Evolutionary conservation across 1,140 invertebrate genomes (phyloP).

Genomic region (Aphelinus certus): DNA sequence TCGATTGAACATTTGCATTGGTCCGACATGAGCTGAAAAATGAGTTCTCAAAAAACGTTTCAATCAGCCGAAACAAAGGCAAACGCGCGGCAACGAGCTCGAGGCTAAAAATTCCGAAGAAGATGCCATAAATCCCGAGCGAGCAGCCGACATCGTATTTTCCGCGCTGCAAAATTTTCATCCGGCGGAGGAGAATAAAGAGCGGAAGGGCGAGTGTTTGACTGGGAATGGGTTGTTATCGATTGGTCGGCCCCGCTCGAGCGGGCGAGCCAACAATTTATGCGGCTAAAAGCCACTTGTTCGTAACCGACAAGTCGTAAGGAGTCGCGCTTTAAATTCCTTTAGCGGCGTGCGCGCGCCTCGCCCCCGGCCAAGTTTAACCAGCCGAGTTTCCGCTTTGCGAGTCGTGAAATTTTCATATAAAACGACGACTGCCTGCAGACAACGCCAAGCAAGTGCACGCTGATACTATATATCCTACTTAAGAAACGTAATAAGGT

Average conservation of each 20-base stretch:
- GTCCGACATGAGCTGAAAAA: too few species aligned
- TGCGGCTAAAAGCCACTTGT: slow-evolving; percentile 16
- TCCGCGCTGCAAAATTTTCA: too few species aligned
- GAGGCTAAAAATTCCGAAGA: too few species aligned
- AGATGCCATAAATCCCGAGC: too few species aligned
- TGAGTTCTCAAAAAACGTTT: too few species aligned
- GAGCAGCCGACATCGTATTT: too few species aligned
- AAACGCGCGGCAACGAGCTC: too few species aligned
- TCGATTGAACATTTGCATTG: too few species aligned
- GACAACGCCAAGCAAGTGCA: slow-evolving; percentile 21
- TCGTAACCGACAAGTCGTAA: slow-evolving; percentile 23
- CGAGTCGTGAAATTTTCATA: slow-evolving; percentile 57
- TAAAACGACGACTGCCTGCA: slow-evolving; percentile 46
- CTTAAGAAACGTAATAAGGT: slow-evolving; percentile 58
- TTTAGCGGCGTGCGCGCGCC: slow-evolving; percentile 13
- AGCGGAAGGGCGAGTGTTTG: background rate
- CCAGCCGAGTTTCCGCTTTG: slow-evolving; percentile 47
- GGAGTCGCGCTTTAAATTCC: slow-evolving; percentile 33
- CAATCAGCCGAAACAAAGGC: too few species aligned
- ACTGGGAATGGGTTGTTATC: slow-evolving; percentile 7
- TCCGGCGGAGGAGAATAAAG: too few species aligned
- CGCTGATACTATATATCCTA: slow-evolving; percentile 44
- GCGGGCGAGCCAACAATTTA: slow-evolving; percentile 6
- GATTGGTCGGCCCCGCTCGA: background rate
- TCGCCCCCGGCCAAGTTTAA: slow-evolving; percentile 21